These are phyloP conservation scores for Adelges cooleyi DNA, from an alignment of 1,140 invertebrate genomes.

Conservation along the genomic window DNA sequence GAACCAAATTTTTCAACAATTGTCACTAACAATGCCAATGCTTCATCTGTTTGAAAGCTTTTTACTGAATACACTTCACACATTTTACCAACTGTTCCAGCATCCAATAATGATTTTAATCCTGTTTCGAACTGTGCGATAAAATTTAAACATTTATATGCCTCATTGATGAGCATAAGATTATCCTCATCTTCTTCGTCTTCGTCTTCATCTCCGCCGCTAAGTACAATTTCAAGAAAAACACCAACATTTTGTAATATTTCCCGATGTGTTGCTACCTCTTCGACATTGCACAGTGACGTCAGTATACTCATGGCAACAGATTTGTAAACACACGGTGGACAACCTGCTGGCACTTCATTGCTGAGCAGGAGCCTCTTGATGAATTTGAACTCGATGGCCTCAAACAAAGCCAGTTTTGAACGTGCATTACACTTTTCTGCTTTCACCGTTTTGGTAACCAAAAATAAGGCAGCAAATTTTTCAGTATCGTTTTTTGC, in stretches of 20 bases:
- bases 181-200: conserved; percentile 50
- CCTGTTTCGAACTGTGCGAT: conserved; percentile 61
- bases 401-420: conserved; percentile 72
- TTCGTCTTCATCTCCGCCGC: conserved; percentile 60
- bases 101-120: conserved; percentile 58
- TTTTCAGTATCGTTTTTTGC: conserved; percentile 78
- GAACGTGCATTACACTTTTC: conserved; percentile 58
- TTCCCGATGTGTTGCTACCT: conserved; percentile 64
- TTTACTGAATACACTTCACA: conserved; percentile 71
- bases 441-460: conserved; percentile 72
- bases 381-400: conserved; percentile 74
- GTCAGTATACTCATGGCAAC: conserved; percentile 73
- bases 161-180: conserved; percentile 75
- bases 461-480: conserved; percentile 79
- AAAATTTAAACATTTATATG: conserved; percentile 68
- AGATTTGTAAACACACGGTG: conserved; percentile 76
- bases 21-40: conserved; percentile 61
- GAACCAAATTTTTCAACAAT: conserved; percentile 56
- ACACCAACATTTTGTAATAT: conserved; percentile 68
- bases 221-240: conserved; percentile 66
- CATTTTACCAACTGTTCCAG: conserved; percentile 65
- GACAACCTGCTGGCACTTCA: conserved; percentile 67
- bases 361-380: conserved; percentile 61
- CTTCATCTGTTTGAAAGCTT: conserved; percentile 76
- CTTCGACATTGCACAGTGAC: conserved; percentile 65